Conservation (phyloP, 2,888 invertebrate genomes). For the Graphium colonna region DNA sequence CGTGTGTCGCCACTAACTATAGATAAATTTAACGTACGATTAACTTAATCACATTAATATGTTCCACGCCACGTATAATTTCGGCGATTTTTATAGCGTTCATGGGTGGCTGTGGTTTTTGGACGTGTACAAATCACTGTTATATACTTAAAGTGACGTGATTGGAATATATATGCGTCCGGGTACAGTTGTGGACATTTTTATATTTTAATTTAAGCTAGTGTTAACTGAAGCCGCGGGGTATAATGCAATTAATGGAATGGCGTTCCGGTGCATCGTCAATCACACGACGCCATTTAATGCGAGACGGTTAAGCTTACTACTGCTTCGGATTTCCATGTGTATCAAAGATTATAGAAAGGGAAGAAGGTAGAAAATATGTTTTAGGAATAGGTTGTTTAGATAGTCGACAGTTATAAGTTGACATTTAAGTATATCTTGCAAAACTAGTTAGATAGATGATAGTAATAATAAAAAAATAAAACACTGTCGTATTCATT, state of each 20-base stretch:
- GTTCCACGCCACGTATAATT: slow-evolving; percentile 61
- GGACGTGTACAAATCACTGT: slow-evolving; percentile 44
- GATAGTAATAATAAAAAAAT: too few relatives aligned
- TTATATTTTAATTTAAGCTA: slow-evolving; percentile 30
- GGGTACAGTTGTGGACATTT: slow-evolving; percentile 21
- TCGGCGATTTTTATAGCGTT: slow-evolving; percentile 60
- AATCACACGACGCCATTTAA: slow-evolving; percentile 34
- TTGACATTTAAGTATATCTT: too few relatives aligned
- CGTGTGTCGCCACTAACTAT: slow-evolving; percentile 41
- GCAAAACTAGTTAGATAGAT: too few relatives aligned
- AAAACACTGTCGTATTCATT: too few relatives aligned
- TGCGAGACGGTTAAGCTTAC: slow-evolving; percentile 12
- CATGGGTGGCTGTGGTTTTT: slow-evolving; percentile 58
- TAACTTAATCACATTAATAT: slow-evolving; percentile 65
- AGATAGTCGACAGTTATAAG: too few relatives aligned
- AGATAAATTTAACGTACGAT: slow-evolving; percentile 47
- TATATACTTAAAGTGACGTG: slow-evolving; percentile 36
- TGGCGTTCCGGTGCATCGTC: slow-evolving; percentile 46
- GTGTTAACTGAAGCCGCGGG: slow-evolving; percentile 58
- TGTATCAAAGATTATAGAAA: slow-evolving; percentile 10
- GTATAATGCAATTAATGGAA: slow-evolving; percentile 43
- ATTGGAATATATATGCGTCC: slow-evolving; percentile 28
- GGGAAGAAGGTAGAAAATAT: slow-evolving; percentile 1
- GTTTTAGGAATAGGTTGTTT: too few relatives aligned
- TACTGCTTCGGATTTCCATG: slow-evolving; percentile 6